Evolutionary conservation across 2,888 invertebrate genomes (phyloP).

Genomic region (Plebejus melissa): DNA sequence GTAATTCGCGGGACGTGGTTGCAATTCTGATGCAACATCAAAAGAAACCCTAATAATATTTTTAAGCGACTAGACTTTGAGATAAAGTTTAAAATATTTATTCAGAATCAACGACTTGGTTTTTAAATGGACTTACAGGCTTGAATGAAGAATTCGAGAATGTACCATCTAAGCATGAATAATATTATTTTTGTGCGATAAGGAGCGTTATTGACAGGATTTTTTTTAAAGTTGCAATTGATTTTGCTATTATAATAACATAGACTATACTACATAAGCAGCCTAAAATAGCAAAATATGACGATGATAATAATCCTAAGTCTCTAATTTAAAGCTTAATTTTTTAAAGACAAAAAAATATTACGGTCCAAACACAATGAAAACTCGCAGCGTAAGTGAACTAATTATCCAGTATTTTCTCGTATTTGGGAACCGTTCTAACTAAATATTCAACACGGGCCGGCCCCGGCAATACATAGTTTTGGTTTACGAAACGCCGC

Average conservation of each 20-base stretch:
- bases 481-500: conserved; percentile 60
- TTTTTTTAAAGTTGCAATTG: too few relatives aligned
- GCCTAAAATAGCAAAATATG: too few relatives aligned
- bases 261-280: too few relatives aligned
- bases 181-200: too few relatives aligned
- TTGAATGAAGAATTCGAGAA: too few relatives aligned
- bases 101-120: too few relatives aligned
- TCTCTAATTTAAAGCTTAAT: not conserved
- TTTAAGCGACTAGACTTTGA: not conserved
- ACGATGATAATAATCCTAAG: not conserved
- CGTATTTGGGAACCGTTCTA: conserved; percentile 48
- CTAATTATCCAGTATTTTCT: conserved; percentile 23
- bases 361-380: not conserved
- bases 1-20: conserved; percentile 2
- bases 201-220: too few relatives aligned
- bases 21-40: not conserved
- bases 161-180: too few relatives aligned
- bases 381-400: conserved; percentile 1
- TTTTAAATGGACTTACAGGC: too few relatives aligned
- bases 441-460: conserved; percentile 59
- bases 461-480: conserved; percentile 62
- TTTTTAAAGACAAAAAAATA: not conserved
- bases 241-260: too few relatives aligned
- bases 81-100: not conserved
- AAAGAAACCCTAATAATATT: not conserved